These are phyloP conservation scores for Trachelipus rathkii DNA, from an alignment of 1,140 invertebrate species.

Conservation along the genomic window DNA sequence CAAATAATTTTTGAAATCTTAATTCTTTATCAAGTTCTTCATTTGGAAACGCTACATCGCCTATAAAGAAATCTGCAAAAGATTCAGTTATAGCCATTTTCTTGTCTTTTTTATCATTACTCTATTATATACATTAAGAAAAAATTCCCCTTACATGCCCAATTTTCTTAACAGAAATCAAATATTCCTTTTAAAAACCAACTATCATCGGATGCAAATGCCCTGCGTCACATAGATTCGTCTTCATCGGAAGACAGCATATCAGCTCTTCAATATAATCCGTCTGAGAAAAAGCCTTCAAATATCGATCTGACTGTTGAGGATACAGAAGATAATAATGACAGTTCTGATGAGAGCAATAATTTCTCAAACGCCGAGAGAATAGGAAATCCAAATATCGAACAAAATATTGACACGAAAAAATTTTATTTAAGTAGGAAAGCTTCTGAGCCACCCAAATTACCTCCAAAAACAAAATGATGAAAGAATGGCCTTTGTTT, in stretches of 20 bases:
- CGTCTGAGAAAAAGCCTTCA: no score
- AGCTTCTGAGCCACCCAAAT: neutral
- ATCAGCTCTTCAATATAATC: neutral
- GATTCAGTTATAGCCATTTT: no score
- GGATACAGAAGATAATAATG: no score
- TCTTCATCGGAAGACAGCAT: neutral
- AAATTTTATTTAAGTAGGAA: neutral
- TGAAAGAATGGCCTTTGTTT: no score
- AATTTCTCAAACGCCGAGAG: neutral
- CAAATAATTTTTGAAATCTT: no score
- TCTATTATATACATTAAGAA: no score
- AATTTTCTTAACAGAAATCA: neutral
- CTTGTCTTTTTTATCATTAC: no score
- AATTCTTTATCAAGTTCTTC: no score
- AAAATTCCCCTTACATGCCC: neutral
- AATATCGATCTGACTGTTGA: no score
- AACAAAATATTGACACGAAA: neutral
- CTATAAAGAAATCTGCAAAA: no score
- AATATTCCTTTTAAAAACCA: conserved; percentile 3
- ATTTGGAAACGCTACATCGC: no score
- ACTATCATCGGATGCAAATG: neutral
- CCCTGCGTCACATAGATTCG: neutral
- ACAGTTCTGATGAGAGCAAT: no score
- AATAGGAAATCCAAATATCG: neutral
- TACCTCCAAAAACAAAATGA: neutral